Conservation (phyloP, 2,888 invertebrate species). For the Tetrapedia diversipes region DNA sequence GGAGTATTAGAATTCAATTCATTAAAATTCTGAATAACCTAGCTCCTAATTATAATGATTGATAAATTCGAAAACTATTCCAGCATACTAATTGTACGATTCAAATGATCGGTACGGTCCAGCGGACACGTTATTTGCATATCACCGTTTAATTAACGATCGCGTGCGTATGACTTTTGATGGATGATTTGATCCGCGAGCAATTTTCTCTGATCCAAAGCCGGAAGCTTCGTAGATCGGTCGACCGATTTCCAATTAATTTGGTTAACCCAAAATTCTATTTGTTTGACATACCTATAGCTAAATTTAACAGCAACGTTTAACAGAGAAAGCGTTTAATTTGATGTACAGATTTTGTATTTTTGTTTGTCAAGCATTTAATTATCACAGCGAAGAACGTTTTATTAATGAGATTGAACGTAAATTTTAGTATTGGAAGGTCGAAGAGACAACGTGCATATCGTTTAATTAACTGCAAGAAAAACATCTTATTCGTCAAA, state of each 20-base stretch:
- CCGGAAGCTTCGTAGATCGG: background rate
- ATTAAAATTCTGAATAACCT: slow-evolving; percentile 1
- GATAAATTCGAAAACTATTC: background rate
- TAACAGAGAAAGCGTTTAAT: too few relatives aligned
- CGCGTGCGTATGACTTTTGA: slow-evolving; percentile 19
- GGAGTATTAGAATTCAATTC: background rate
- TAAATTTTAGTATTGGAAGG: too few relatives aligned
- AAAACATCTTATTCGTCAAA: background rate
- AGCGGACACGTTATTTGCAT: background rate
- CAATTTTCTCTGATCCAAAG: slow-evolving; percentile 19
- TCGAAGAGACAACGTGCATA: background rate
- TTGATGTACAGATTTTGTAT: too few relatives aligned
- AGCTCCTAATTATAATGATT: background rate
- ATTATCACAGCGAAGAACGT: background rate
- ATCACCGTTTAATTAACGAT: background rate
- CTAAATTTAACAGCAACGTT: too few relatives aligned
- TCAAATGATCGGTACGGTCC: background rate
- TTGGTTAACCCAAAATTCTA: background rate
- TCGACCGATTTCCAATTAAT: slow-evolving; percentile 24
- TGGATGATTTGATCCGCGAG: slow-evolving; percentile 18
- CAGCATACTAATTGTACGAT: background rate
- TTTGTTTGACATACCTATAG: background rate
- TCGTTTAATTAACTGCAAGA: background rate
- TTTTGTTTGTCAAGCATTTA: too few relatives aligned
- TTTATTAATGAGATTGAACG: background rate